These are phyloP conservation scores for Lasioglossum malachurum DNA, from an alignment of 2,888 invertebrate species.

Conservation along the genomic window DNA sequence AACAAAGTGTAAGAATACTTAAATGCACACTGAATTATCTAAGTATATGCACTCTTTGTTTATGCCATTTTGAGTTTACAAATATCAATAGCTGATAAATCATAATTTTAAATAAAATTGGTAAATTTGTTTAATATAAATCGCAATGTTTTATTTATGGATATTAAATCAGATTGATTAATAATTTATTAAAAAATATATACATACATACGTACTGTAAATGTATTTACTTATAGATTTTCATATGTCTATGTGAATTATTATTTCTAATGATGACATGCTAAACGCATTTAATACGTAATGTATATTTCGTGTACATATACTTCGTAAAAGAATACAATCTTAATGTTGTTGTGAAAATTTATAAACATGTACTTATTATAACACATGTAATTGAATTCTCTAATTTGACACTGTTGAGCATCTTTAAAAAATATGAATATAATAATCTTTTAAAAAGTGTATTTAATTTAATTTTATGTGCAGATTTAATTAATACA, in stretches of 20 bases:
- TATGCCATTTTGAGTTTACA: slow-evolving; percentile 24
- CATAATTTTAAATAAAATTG: neutral
- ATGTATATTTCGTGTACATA: neutral
- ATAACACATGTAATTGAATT: neutral
- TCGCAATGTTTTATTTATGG: neutral
- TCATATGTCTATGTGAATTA: neutral
- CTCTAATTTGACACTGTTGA: neutral
- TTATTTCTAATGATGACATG: neutral
- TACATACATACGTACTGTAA: neutral
- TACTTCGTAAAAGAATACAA: neutral
- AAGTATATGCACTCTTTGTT: slow-evolving; percentile 24
- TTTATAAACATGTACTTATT: neutral
- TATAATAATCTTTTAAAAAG: neutral
- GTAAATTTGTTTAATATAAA: neutral
- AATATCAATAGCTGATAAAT: slow-evolving; percentile 20
- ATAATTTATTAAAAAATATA: slow-evolving; percentile 11
- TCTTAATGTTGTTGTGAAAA: neutral
- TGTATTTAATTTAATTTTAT: neutral
- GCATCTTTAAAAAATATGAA: neutral
- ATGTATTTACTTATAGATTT: neutral
- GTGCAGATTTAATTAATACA: neutral
- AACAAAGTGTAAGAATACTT: slow-evolving; percentile 27
- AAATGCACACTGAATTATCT: neutral
- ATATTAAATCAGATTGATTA: neutral
- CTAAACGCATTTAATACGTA: neutral